phyloP scores from a whole-genome alignment of 2,888 invertebrate species.

The Spisula solida region DNA sequence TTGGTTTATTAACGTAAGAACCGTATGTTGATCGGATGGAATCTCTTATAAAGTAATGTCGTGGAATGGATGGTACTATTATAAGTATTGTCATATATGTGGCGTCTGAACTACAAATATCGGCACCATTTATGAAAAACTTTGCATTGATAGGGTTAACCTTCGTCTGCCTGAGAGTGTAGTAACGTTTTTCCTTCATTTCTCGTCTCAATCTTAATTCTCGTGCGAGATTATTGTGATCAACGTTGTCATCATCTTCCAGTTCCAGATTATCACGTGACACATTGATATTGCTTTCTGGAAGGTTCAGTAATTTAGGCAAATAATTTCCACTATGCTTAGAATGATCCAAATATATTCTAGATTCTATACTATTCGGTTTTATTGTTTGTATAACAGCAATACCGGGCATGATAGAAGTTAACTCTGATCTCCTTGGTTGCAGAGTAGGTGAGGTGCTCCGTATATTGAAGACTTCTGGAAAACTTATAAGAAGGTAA shows the following conservation, averaged over 20 bases:
- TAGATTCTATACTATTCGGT: neutral
- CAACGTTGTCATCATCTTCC: neutral
- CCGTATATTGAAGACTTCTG: neutral
- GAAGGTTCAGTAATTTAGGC: neutral
- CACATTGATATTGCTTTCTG: neutral
- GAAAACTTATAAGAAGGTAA: neutral
- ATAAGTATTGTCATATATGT: constrained; percentile 68
- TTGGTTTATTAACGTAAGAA: constrained; percentile 53
- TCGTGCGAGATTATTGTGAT: neutral
- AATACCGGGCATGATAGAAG: neutral
- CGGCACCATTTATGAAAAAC: constrained; percentile 49
- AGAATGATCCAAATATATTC: neutral
- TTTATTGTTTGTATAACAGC: neutral
- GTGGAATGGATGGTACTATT: constrained; percentile 70
- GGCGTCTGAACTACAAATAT: constrained; percentile 55
- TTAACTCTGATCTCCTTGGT: neutral
- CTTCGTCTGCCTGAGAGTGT: constrained; percentile 58
- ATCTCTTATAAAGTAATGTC: constrained; percentile 65
- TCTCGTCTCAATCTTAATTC: neutral
- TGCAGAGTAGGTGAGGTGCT: neutral
- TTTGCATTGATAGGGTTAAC: constrained; percentile 58
- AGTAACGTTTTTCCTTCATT: constrained; percentile 49
- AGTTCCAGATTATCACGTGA: neutral
- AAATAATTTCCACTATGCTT: neutral
- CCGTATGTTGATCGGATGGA: constrained; percentile 76